Evolutionary conservation across 2,113 vertebrate genomes (phyloP), one percentile per base, ranked within the genome.

Genomic region (Leuciscus idus): DNA sequence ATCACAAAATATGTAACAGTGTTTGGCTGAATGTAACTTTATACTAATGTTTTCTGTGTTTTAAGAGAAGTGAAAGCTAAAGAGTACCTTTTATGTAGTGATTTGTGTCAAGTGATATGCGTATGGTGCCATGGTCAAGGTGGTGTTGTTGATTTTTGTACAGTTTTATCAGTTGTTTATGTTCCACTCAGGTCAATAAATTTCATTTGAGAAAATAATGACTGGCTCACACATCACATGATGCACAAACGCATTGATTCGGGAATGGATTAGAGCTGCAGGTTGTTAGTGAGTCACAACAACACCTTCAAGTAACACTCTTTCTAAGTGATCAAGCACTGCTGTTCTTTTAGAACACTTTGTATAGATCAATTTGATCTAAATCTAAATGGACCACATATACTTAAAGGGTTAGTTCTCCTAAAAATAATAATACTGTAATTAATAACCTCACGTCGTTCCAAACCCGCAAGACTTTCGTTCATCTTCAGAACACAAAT

Each of bases 161-260:
- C 95, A 87, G 92, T 95, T 95, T 93, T 92, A 82, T 86, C 33
- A 90, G 91, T 94, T 86, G 89, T 93, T 88, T 90, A 88, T 95
- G 95, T 96, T 91, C 93, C 89, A 93, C 95, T 96, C 95, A 95
- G 96, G 96, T 96, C 94, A 96, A 97, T 94, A 95, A 95, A 95
- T 72, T 89, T 93, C 92, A 91, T 90, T 90, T 88, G 88, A 79
- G 52, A 77, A 85, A 82, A 61, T 19, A 33, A 84, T 83, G 72
- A 76, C n/a, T 30, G 39, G 19, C 4, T 28, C 48, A 2, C 46
- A 30, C 79, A 76, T 39, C 12, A 12, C 74, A 50, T 19, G 2
- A 8, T 12, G 11, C 39, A 46, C 23, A 74, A 30, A 30, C n/a
- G 13, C 13, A 36, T 19, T 68, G 62, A 68, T 68, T 26, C 23